Conservation (phyloP, 2,113 vertebrate genomes). For the Mohoua ochrocephala region DNA sequence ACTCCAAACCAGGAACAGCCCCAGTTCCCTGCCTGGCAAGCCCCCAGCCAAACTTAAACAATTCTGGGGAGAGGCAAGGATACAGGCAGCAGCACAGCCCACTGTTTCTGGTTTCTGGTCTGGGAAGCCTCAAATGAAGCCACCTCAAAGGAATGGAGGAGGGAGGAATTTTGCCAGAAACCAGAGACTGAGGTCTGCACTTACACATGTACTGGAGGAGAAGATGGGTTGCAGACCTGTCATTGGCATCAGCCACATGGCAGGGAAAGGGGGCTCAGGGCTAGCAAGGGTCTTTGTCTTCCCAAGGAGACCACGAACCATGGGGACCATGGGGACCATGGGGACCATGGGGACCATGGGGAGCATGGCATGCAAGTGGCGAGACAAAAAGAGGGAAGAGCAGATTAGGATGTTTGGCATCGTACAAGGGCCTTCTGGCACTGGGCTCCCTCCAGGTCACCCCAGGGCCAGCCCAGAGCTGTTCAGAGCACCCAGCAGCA, state of each 20-base stretch:
- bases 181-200: neutral
- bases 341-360: too few species aligned
- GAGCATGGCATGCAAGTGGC: neutral
- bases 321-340: too few species aligned
- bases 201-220: accelerated
- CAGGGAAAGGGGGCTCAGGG: neutral
- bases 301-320: neutral
- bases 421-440: neutral
- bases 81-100: neutral
- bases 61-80: neutral
- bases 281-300: neutral
- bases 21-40: neutral
- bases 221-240: neutral
- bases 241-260: accelerated
- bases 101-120: neutral
- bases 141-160: neutral
- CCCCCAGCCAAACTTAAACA: too few species aligned
- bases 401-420: neutral
- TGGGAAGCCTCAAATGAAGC: neutral
- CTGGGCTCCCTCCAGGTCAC: neutral
- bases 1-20: neutral
- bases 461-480: neutral
- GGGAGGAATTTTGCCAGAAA: neutral
- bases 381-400: neutral
- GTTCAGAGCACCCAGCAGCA: neutral